Evolutionary conservation across 2,797 vertebrate genomes (phyloP), one percentile per base, ranked within the genome.

Genomic region (Antrozous pallidus): DNA sequence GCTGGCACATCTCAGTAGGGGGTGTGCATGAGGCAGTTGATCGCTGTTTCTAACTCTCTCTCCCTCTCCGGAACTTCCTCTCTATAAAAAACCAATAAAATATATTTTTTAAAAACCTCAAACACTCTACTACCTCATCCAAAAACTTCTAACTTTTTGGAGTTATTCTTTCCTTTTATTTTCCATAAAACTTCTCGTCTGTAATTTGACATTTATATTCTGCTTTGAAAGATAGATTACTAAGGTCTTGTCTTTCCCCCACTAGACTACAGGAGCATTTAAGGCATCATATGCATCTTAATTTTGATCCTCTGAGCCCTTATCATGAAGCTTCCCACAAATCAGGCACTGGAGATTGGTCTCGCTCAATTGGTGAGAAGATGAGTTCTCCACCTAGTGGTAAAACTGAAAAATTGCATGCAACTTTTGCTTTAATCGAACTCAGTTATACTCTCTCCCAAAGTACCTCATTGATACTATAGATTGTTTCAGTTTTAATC

Each of bases 381-480:
- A 54, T 49, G 73, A 51, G 79, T 78, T 24, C 92, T 83, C 95
- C 97, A 96, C 54, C 95, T 97, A 96, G 95, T 92, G 96, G 96
- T 81, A 75, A 83, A 67, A 87, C 67, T 88, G 67, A 81, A 94
- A 85, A 88, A 77, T n/a, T 92, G 80, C 95, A 80, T 16, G 65
- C 67, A 83, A 33, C n/a, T 87, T 93, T 83, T 49, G 28, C 36
- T n/a, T 96, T 73, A 0, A 0, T 8, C 8, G 6, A 36, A 74
- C 6, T 22, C 6, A 78, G 42, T 24, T 83, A 24, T 24, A 28
- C 4, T 2, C 14, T 22, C 13, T 36, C 40, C 22, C 40, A 5
- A 56, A 38, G 2, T 5, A 1, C 4, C 20, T 74, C 82, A 38
- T 13, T 6, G 9, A 67, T 18, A 36, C 4, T 12, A 47, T 14